A percentile compares a stretch with the other conserved stretches of the same genome.
phyloP scores from a whole-genome alignment of 2,113 vertebrate genomes.

The Tenrec ecaudatus region DNA sequence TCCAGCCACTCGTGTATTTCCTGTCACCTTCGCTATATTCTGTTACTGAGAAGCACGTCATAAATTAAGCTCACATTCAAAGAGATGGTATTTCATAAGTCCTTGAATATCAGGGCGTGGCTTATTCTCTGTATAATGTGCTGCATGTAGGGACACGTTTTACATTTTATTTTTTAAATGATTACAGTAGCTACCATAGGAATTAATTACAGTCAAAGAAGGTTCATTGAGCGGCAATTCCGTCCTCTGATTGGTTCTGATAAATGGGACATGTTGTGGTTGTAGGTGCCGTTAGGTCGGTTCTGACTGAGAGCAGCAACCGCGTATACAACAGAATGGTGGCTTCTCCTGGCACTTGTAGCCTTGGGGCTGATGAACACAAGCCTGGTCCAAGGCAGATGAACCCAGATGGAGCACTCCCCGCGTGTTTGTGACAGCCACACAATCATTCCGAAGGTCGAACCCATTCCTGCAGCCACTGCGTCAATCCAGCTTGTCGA shows the following conservation, averaged over 20 bases:
- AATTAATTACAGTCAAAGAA: not conserved
- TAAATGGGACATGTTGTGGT: not conserved
- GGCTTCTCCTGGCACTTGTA: no score
- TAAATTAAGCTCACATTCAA: no score
- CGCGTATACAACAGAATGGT: not conserved
- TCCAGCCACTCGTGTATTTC: not conserved
- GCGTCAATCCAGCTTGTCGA: no score
- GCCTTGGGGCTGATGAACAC: no score
- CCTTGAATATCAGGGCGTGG: not conserved
- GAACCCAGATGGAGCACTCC: no score
- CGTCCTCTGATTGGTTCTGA: not conserved
- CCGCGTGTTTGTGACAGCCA: no score
- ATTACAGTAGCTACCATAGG: not conserved
- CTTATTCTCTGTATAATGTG: not conserved
- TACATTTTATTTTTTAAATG: not conserved
- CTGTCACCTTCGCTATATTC: not conserved
- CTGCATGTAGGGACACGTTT: not conserved
- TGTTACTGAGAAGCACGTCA: not conserved
- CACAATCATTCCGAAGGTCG: no score
- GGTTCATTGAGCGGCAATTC: not conserved
- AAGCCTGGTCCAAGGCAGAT: no score
- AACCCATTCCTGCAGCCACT: no score
- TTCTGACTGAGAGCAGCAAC: not conserved
- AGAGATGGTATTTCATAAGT: not conserved
- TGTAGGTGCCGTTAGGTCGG: not conserved